These are phyloP conservation scores for Trichomalopsis sarcophagae DNA, from an alignment of 1,140 invertebrate species.

Conservation along the genomic window DNA sequence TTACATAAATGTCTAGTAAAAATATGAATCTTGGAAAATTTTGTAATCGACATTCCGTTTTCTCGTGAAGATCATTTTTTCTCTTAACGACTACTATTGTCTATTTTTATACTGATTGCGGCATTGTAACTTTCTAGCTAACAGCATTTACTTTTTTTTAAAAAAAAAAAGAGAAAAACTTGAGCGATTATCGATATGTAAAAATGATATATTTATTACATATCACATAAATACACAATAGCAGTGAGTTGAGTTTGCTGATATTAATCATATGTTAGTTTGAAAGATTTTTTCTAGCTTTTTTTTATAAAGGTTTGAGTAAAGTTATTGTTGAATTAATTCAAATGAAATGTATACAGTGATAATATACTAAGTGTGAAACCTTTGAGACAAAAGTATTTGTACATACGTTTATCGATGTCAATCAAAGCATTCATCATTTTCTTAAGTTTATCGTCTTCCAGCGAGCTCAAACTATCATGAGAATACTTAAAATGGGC, in stretches of 20 bases:
- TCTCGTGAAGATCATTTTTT: slow-evolving; percentile 28
- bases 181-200: not conserved
- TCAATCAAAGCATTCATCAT: not conserved
- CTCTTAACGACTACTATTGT: slow-evolving; percentile 9
- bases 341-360: not conserved
- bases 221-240: slow-evolving; percentile 15
- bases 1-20: not conserved
- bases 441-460: slow-evolving; percentile 23
- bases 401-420: slow-evolving; percentile 7
- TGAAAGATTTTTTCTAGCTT: not conserved
- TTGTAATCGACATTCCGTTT: slow-evolving; percentile 22
- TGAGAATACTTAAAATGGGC: not conserved
- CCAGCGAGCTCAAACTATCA: slow-evolving; percentile 18
- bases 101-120: slow-evolving; percentile 42
- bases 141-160: not conserved
- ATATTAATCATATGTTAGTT: not conserved
- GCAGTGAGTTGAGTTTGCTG: not conserved
- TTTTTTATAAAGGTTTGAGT: slow-evolving; percentile 10
- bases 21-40: slow-evolving; percentile 4
- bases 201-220: not conserved
- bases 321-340: not conserved
- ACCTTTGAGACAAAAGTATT: not conserved
- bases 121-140: slow-evolving; percentile 11
- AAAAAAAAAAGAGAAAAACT: not conserved
- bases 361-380: not conserved